A percentile compares a stretch with the other conserved stretches of the same genome.
phyloP scores from a whole-genome alignment of 2,888 invertebrate species.

The Metallyticus violacea region DNA sequence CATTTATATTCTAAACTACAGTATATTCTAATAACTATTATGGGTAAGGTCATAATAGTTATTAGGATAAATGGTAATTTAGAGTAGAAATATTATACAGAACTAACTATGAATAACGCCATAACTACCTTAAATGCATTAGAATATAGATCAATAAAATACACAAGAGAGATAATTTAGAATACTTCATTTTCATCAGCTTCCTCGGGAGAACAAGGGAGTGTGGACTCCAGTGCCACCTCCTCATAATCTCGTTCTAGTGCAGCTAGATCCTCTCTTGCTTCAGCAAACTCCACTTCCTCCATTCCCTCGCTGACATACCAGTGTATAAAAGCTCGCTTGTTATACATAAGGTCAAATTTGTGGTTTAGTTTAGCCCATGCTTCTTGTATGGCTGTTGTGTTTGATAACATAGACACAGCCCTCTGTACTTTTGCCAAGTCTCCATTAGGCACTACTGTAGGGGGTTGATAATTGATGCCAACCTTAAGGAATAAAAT shows the following conservation, averaged over 20 bases:
- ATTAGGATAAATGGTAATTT: too few relatives aligned
- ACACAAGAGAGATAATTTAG: background rate
- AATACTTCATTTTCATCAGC: background rate
- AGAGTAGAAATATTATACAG: too few relatives aligned
- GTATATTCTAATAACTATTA: too few relatives aligned
- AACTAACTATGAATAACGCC: too few relatives aligned
- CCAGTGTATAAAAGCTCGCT: conserved; percentile 62
- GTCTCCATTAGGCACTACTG: conserved; percentile 53
- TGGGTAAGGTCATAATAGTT: too few relatives aligned
- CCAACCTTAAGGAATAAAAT: background rate
- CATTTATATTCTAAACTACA: too few relatives aligned
- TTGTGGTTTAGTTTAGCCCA: conserved; percentile 59
- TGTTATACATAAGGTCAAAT: conserved; percentile 59
- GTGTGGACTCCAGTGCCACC: background rate
- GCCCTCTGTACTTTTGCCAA: conserved; percentile 53
- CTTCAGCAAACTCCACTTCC: conserved; percentile 49
- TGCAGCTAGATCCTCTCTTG: conserved; percentile 41
- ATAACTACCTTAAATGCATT: too few relatives aligned
- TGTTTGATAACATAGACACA: conserved; percentile 78
- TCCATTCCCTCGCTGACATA: conserved; percentile 54
- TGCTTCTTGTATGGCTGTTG: conserved; percentile 60
- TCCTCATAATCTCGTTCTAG: background rate
- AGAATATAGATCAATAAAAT: too few relatives aligned
- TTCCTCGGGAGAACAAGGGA: background rate
- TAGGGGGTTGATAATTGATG: conserved; percentile 48